phyloP scores from a whole-genome alignment of 23 tunicate species.

The Trididemnum nubilum region DNA sequence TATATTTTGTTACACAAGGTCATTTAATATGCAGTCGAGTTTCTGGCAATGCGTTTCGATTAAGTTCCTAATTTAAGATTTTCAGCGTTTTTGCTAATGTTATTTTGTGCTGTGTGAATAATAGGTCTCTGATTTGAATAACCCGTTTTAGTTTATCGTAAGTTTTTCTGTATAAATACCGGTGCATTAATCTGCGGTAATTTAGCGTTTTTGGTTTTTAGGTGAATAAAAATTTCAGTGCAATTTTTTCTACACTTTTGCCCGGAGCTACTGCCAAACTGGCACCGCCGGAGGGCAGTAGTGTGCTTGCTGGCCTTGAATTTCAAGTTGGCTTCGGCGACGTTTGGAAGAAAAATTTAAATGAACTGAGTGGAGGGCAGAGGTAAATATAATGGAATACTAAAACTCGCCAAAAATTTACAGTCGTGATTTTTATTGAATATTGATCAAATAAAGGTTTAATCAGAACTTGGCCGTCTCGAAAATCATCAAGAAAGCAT shows the following conservation, averaged over 20 bases:
- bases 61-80: no score
- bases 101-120: no score
- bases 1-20: neutral
- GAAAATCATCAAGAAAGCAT: no score
- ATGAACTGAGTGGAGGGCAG: constrained; percentile 96
- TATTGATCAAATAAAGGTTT: no score
- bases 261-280: constrained; percentile 99
- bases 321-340: constrained; percentile 95
- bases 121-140: no score
- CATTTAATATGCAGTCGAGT: no score
- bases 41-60: no score
- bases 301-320: constrained; percentile 91
- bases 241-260: constrained; percentile 79
- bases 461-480: no score
- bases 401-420: no score
- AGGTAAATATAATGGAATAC: constrained; percentile 32
- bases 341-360: constrained; percentile 93
- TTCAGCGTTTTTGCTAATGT: no score
- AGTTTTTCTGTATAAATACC: no score
- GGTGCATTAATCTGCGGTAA: neutral
- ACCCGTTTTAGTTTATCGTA: no score
- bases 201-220: neutral
- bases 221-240: constrained; percentile 93
- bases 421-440: neutral
- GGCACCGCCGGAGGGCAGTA: constrained; percentile 89